phyloP scores from a whole-genome alignment of 2,888 invertebrate species.

The Branchipolynoe longqiensis region DNA sequence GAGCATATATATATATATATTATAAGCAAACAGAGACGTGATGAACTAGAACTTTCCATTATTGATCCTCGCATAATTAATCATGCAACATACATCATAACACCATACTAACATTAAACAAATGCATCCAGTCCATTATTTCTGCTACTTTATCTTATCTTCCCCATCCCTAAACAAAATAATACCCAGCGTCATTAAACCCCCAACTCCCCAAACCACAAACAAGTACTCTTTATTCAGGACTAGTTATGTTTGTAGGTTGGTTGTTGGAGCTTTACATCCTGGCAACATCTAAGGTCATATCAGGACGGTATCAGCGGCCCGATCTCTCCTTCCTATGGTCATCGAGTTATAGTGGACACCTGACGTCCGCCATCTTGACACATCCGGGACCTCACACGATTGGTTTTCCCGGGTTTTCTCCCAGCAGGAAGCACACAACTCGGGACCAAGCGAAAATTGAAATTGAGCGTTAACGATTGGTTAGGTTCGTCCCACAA shows the following conservation, averaged over 20 bases:
- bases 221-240: not conserved
- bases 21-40: too few relatives aligned
- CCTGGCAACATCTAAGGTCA: too few relatives aligned
- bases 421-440: not conserved
- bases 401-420: conserved; percentile 36
- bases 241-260: too few relatives aligned
- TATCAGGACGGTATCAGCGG: too few relatives aligned
- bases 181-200: not conserved
- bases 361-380: conserved; percentile 5
- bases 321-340: not conserved
- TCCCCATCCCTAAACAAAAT: not conserved
- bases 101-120: too few relatives aligned
- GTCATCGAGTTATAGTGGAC: conserved; percentile 18
- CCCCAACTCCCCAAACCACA: not conserved
- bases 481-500: too few relatives aligned
- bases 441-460: conserved; percentile 17
- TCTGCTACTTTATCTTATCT: not conserved
- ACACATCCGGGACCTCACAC: conserved; percentile 25
- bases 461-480: conserved; percentile 48
- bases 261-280: too few relatives aligned
- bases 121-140: too few relatives aligned
- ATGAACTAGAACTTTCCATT: too few relatives aligned
- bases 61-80: too few relatives aligned
- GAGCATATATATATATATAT: too few relatives aligned
- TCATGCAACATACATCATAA: too few relatives aligned